Base-by-base conservation (phyloP, 2,113 vertebrate genomes). In the Bubo scandiacus region DNA sequence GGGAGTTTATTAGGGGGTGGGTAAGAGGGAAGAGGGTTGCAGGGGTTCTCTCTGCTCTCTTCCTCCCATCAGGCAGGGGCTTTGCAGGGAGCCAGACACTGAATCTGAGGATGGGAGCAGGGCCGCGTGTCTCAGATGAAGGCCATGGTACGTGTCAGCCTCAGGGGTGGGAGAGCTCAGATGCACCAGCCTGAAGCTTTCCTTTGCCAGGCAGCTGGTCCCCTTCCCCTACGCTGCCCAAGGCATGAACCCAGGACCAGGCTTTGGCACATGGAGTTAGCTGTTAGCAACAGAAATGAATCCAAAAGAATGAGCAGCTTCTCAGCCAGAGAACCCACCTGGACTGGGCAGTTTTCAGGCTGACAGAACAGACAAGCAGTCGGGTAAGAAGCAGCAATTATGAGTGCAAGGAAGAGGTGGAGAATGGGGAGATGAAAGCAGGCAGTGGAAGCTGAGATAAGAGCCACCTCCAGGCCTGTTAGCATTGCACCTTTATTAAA, bases 191-290 rank as follows among this genome's bases (percentile, higher is more conserved):
- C 57, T 55, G 34, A 54, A 85, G 47, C 34, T 59, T n/a, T 65
- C 6, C n/a, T 23, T 25, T 4, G 1, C 5, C 2, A 30, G 38
- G 54, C 18, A 67, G 47, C 36, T 1, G 2, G 34, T 52, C 8
- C 36, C 26, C 38, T 66, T 61, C 21, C 6, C 34, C 52, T n/a
- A 0, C 1, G 1, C n/a, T 36, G 61, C 54, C 59, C 20, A 11
- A 52, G 38, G 40, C 43, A 65, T 4, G 4, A 34, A 51, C 67
- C 26, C 4, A 4, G 40, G 12, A 47, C 16, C 23, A 25, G 29
- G 40, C 51, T 86, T 73, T 1, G 0, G 43, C 68, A 49, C 2
- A 0, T 2, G 15, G 19, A 51, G 38, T 9, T n/a, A 62, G 57
- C 42, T 58, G 52, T 55, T 30, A 49, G 47, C 42, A 80, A 67